Evolutionary conservation across 1,140 invertebrate genomes (phyloP), one percentile per base, ranked within the genome.

Genomic region (Cheumatopsyche charites): DNA sequence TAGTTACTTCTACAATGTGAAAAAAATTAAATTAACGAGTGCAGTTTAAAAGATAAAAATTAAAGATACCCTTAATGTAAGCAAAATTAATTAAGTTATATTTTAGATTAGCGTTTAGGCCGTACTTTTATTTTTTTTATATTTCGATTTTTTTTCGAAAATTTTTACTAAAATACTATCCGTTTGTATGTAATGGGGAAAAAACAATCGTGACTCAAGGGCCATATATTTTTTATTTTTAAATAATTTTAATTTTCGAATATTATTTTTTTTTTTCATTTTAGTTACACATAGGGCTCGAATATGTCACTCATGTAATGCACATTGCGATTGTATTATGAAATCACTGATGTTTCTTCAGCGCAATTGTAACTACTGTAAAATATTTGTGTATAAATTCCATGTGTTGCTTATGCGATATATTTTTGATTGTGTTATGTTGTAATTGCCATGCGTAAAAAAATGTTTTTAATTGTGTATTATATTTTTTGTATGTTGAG

Each of bases 51-150:
- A 63, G n/a, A 13, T 47, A 66, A 66, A 65, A 65, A 66, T 47
- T 23, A 25, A 36, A 36, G 21, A 47, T 36, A 41, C 25, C 63
- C 63, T 66, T 66, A 23, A 23, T 66, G 1, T 66, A 47, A 66
- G 36, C 5, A 66, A 49, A 66, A 66, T 41, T 66, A 66, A 66
- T 66, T 66, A 66, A 66, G 63, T 66, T 66, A 66, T 66, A 66
- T 66, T 66, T 47, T 66, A 66, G 63, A 47, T 47, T 66, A 66
- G 63, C n/a, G 42, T 47, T 9, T 66, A 66, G 45, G 63, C 21
- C 63, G 42, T 66, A 66, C 21, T 15, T 47, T 5, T 47, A 36
- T 36, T 66, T 47, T 66, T 47, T 66, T 66, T 66, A 26, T 12
- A 19, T 65, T 21, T 58, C 17, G 12, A 58, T 25, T 21, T 66